Conservation (phyloP, 2,888 invertebrate species). For the Acrobasis suavella region DNA sequence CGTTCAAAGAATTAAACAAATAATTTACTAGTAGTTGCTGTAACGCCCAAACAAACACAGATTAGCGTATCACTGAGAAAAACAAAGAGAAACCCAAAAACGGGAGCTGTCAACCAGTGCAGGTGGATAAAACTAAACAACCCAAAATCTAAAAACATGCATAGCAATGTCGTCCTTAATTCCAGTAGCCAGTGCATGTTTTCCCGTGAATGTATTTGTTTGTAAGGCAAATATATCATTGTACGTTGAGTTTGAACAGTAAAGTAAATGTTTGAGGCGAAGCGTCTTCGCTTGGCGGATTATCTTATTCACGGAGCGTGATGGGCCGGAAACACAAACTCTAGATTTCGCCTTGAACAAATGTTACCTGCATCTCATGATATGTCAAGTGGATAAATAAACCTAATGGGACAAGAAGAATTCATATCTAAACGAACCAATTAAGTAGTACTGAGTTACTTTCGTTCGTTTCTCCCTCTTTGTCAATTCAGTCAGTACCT, state of each 20-base stretch:
- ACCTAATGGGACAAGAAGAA: neutral
- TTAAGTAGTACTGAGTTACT: too few relatives aligned
- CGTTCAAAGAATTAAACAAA: constrained; percentile 11
- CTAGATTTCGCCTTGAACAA: constrained; percentile 13
- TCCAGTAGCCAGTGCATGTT: constrained; percentile 10
- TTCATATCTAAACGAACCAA: neutral
- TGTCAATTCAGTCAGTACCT: too few relatives aligned
- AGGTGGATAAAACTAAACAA: constrained; percentile 27
- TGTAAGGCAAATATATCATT: constrained; percentile 37
- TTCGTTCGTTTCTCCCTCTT: too few relatives aligned
- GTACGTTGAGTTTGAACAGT: constrained; percentile 60
- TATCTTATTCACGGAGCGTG: constrained; percentile 53
- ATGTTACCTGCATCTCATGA: constrained; percentile 6
- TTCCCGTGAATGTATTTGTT: constrained; percentile 15
- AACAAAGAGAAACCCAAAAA: constrained; percentile 61
- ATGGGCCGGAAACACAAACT: constrained; percentile 48
- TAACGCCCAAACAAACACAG: constrained; percentile 45
- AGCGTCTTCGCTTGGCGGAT: constrained; percentile 52
- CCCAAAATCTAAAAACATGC: constrained; percentile 1
- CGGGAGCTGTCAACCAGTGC: constrained; percentile 62
- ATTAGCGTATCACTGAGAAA: constrained; percentile 62
- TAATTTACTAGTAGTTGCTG: constrained; percentile 32
- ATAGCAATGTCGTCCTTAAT: constrained; percentile 35
- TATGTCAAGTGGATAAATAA: constrained; percentile 3
- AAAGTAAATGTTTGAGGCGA: constrained; percentile 67